phyloP scores from a whole-genome alignment of 2,797 vertebrate species.

The Lepus townsendii region DNA sequence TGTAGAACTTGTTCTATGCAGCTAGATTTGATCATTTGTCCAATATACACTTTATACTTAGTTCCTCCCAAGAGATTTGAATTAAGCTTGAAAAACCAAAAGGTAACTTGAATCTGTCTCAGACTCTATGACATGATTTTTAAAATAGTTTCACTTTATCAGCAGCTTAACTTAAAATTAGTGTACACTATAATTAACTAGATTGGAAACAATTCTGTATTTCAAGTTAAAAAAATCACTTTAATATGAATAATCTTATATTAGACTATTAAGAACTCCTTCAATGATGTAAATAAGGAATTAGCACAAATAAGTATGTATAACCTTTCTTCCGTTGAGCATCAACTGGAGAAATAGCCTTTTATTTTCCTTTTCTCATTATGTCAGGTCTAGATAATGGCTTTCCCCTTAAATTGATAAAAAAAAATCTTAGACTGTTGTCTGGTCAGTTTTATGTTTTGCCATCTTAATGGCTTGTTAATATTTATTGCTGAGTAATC shows the following conservation, averaged over 20 bases:
- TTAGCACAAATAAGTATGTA: constrained; percentile 4
- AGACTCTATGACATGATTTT: neutral
- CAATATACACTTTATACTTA: neutral
- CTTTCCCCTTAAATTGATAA: constrained; percentile 59
- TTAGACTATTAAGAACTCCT: neutral
- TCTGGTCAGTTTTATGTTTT: constrained; percentile 63
- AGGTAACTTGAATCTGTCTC: neutral
- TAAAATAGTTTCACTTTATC: neutral
- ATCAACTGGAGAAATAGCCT: neutral
- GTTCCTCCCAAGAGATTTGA: neutral
- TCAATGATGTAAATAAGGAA: neutral
- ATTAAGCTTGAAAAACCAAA: constrained; percentile 24
- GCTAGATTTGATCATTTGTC: neutral
- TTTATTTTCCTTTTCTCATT: constrained; percentile 40
- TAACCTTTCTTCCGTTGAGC: constrained; percentile 18
- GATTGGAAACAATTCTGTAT: neutral
- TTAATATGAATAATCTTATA: neutral
- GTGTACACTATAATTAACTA: neutral
- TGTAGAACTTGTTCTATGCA: neutral
- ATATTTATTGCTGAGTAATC: constrained; percentile 78
- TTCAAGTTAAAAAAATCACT: neutral
- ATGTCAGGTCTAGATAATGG: constrained; percentile 28
- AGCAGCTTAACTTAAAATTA: neutral
- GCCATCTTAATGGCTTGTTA: constrained; percentile 69
- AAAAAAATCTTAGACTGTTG: neutral